These are phyloP conservation scores for Nephotettix cincticeps DNA, from an alignment of 1,140 invertebrate species.

Conservation along the genomic window DNA sequence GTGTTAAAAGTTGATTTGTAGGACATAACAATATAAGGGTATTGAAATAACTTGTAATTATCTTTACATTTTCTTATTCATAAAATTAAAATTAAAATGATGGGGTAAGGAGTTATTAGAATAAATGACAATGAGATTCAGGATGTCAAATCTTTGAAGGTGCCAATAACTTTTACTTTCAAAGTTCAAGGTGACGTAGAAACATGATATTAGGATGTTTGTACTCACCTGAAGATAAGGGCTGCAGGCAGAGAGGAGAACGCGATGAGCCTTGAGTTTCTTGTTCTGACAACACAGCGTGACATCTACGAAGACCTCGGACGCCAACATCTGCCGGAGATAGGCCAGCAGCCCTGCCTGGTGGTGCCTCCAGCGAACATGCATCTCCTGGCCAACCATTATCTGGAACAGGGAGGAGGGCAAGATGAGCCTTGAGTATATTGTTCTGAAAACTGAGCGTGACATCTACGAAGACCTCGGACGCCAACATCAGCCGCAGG, in stretches of 20 bases:
- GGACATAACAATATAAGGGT: no score
- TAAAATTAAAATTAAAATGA: no score
- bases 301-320: slow-evolving; percentile 77
- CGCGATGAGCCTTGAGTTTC: slow-evolving; percentile 73
- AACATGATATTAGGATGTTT: no score
- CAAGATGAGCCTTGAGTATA: slow-evolving; percentile 73
- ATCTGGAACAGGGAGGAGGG: slow-evolving; percentile 46
- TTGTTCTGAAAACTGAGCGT: slow-evolving; percentile 76
- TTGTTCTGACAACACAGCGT: slow-evolving; percentile 76
- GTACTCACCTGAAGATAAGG: slow-evolving; percentile 59
- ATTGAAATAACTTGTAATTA: no score
- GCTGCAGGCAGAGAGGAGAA: slow-evolving; percentile 75
- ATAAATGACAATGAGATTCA: no score
- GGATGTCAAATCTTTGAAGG: no score
- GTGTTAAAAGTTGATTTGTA: no score
- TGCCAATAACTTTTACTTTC: no score
- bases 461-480: slow-evolving; percentile 61
- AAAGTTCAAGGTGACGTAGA: no score
- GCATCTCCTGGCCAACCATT: slow-evolving; percentile 30
- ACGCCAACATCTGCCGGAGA: slow-evolving; percentile 33
- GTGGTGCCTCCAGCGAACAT: slow-evolving; percentile 36
- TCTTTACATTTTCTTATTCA: no score
- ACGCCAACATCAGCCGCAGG: no score
- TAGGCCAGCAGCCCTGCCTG: slow-evolving; percentile 34
- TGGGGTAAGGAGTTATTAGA: no score